Conservation (phyloP, 2,797 vertebrate genomes). For the Sternotherus odoratus region DNA sequence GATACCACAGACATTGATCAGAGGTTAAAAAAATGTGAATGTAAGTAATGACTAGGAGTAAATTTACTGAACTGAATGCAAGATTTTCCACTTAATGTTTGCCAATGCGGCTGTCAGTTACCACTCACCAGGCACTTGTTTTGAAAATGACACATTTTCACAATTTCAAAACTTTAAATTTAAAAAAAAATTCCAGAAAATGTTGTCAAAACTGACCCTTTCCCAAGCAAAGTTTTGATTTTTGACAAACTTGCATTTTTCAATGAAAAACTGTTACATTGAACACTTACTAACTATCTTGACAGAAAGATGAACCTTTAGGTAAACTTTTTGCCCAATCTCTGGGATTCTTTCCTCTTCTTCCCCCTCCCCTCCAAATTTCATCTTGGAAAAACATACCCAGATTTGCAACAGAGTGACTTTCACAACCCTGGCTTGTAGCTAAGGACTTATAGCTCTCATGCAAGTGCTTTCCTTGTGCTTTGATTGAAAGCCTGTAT, state of each 20-base stretch:
- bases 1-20: neutral
- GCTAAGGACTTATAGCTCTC: neutral
- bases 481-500: rapidly evolving
- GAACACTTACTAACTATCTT: neutral
- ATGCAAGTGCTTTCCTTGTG: neutral
- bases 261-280: neutral
- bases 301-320: neutral
- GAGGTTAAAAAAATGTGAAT: neutral
- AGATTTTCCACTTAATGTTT: neutral
- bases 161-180: neutral
- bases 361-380: neutral
- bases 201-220: neutral
- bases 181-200: neutral
- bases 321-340: neutral
- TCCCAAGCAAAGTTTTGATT: neutral
- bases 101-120: neutral
- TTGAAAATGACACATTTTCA: neutral
- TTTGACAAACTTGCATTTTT: neutral
- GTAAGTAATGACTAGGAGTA: neutral
- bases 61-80: neutral
- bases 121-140: neutral
- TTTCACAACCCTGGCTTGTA: neutral
- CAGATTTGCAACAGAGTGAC: neutral
- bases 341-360: neutral
- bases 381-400: neutral